Base-by-base conservation (phyloP, 2,797 vertebrate genomes). In the Ptychadena robeensis region DNA sequence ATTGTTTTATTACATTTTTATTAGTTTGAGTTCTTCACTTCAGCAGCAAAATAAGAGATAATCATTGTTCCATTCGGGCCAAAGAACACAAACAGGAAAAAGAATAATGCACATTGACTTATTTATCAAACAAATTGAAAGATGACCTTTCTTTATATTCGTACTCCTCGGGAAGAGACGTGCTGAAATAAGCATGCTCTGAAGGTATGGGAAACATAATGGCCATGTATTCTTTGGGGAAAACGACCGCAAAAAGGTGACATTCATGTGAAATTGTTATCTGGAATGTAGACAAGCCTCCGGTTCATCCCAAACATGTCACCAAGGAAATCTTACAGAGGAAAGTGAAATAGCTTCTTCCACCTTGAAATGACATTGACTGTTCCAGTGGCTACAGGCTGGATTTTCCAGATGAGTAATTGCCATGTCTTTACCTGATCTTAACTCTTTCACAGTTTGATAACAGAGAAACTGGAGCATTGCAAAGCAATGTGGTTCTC, bases 201-300 rank as follows among this genome's bases (percentile, higher is more conserved):
- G 31, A 71, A 31, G 10, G 68, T 48, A 64, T 82, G 25, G 68
- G 6, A 67, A 73, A 59, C 57, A 61, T 63, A 84, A 84, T 69
- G 71, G 53, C 57, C 28, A 48, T 79, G 63, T 84, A 74, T 73
- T 79, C 82, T 61, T 38, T 61, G 7, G 82, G 70, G 82, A 79
- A 35, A 40, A 66, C 61, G 76, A 25, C 48, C 59, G 63, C 18
- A 40, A 84, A 61, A 67, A 84, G 76, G 75, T 84, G 82, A 84
- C 82, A 79, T 84, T 79, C 82, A 79, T 80, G 64, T 74, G 64
- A 74, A 84, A 84, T 80, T 79, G 76, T 73, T 84, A 65, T 84
- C 74, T 32, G 44, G 48, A 70, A 79, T 68, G 64, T 68, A 73
- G 69, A 73, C 69, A 74, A 68, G 69, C 82, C 69, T 84, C 38